phyloP scores from a whole-genome alignment of 1,140 invertebrate species.

The Conopomorpha cramerella region DNA sequence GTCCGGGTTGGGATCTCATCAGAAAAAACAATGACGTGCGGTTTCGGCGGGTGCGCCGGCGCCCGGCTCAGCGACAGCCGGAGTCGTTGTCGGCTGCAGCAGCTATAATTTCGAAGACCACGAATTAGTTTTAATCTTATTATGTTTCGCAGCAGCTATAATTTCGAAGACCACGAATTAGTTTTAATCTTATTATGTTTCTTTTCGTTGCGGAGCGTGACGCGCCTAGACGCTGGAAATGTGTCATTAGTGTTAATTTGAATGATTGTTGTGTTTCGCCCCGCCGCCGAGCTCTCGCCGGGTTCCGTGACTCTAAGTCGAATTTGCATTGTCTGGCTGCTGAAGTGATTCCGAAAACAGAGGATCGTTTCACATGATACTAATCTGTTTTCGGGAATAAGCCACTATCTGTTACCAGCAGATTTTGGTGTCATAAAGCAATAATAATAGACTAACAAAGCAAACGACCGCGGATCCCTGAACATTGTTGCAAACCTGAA shows the following conservation, averaged over 20 bases:
- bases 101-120: constrained; percentile 52
- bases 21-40: constrained; percentile 60
- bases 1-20: constrained; percentile 26
- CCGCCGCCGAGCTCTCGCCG: no score
- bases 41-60: constrained; percentile 44
- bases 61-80: constrained; percentile 32
- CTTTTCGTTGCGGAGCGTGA: constrained; percentile 43
- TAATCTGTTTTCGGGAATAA: no score
- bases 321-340: no score
- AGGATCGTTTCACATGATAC: no score
- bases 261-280: constrained; percentile 34
- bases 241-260: constrained; percentile 51
- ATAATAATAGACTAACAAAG: constrained; percentile 5
- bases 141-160: constrained; percentile 37
- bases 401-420: no score
- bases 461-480: constrained; percentile 8
- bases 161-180: constrained; percentile 55
- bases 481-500: constrained; percentile 11
- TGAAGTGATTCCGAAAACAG: no score
- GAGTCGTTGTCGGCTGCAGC: no score
- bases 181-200: constrained; percentile 36
- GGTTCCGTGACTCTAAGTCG: no score
- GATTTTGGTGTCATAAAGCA: constrained; percentile 5
- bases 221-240: constrained; percentile 30
- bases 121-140: constrained; percentile 53